Percentiles rank a stretch among this genome's conserved stretches.
phyloP scores from a whole-genome alignment of 2,888 invertebrate species.

The Ctena decussata region DNA sequence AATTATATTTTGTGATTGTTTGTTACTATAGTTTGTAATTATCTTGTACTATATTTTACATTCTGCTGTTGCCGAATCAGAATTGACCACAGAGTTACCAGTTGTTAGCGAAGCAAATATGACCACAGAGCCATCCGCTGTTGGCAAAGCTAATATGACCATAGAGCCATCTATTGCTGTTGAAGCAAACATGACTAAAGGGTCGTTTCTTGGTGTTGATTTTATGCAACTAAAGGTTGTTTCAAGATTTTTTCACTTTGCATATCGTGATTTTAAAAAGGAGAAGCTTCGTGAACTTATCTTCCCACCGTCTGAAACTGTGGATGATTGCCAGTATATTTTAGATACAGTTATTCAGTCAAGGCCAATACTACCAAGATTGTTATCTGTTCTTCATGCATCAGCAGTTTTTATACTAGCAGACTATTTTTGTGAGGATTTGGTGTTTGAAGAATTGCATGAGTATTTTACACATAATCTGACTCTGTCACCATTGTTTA shows the following conservation, averaged over 20 bases:
- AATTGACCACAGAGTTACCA: too few species aligned
- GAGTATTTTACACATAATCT: not conserved
- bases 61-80: too few species aligned
- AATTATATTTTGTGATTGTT: too few species aligned
- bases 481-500: not conserved
- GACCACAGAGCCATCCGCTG: too few species aligned
- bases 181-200: too few species aligned
- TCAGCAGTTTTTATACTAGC: not conserved
- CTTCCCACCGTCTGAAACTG: not conserved
- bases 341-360: not conserved
- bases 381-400: not conserved
- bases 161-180: too few species aligned
- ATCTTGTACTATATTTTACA: too few species aligned
- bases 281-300: not conserved
- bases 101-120: too few species aligned
- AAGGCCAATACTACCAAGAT: not conserved
- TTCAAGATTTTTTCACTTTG: not conserved
- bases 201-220: not conserved
- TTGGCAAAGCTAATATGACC: too few species aligned
- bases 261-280: not conserved
- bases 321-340: not conserved
- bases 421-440: not conserved
- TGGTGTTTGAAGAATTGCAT: not conserved
- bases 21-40: too few species aligned
- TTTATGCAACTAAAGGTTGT: not conserved